Percentiles rank a stretch among this genome's conserved stretches.
These are phyloP conservation scores for Macroteleia sp. DNA, from an alignment of 2,888 invertebrate genomes.

Conservation along the genomic window DNA sequence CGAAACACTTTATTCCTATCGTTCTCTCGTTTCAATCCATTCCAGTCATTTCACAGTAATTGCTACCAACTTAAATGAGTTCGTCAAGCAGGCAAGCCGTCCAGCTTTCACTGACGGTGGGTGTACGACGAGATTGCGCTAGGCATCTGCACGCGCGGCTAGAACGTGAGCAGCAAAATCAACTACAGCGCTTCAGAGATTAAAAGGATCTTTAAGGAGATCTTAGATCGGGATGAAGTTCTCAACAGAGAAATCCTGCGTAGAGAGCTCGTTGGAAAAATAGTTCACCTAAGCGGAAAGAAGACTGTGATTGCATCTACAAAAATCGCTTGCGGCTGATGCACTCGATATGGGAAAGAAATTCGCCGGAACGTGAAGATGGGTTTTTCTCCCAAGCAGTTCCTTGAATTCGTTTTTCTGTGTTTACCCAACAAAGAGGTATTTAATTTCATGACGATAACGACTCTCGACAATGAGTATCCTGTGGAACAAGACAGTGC, in stretches of 20 bases:
- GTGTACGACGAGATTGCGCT: too few relatives aligned
- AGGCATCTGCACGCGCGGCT: slow-evolving; percentile 35
- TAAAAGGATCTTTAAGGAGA: slow-evolving; percentile 43
- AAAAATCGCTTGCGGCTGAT: slow-evolving; percentile 9
- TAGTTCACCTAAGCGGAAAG: slow-evolving; percentile 12
- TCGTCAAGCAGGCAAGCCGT: too few relatives aligned
- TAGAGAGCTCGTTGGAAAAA: slow-evolving; percentile 14
- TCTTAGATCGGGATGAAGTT: slow-evolving; percentile 50
- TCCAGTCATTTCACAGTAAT: too few relatives aligned
- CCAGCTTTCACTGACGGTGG: too few relatives aligned
- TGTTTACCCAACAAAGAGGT: slow-evolving; percentile 35
- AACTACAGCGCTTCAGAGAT: slow-evolving; percentile 34
- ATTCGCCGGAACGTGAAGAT: neutral
- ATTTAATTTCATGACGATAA: slow-evolving; percentile 33
- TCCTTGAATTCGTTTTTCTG: slow-evolving; percentile 21
- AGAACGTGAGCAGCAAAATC: slow-evolving; percentile 48
- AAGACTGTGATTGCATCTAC: slow-evolving; percentile 16
- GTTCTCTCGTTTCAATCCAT: too few relatives aligned
- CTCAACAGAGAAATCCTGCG: slow-evolving; percentile 39
- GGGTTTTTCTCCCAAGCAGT: neutral
- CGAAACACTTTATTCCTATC: too few relatives aligned
- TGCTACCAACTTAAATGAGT: too few relatives aligned
- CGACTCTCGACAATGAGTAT: slow-evolving; percentile 27
- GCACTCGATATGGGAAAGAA: slow-evolving; percentile 4
- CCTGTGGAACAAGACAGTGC: slow-evolving; percentile 25